These are phyloP conservation scores for Macquaria australasica DNA, from an alignment of 2,113 vertebrate species.

Conservation along the genomic window DNA sequence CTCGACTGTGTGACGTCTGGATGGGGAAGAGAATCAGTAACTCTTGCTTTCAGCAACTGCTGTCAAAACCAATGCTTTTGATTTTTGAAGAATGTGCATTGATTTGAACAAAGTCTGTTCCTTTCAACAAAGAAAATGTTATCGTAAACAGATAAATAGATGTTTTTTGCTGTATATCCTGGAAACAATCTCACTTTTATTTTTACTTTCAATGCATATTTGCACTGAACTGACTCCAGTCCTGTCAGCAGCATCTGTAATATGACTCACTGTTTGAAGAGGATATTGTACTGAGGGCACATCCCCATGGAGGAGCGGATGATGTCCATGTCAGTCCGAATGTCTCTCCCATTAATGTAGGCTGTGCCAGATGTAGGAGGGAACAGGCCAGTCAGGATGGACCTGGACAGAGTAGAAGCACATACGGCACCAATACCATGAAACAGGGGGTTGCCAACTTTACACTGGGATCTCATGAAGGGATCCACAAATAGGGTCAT, in stretches of 20 bases:
- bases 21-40: neutral
- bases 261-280: slow-evolving; percentile 85
- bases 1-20: neutral
- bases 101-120: neutral
- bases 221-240: neutral
- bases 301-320: slow-evolving; percentile 89
- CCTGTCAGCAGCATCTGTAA: neutral
- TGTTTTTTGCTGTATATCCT: neutral
- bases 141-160: neutral
- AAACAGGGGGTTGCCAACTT: neutral
- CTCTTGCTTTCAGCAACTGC: neutral
- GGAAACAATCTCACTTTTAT: neutral
- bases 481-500: neutral
- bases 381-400: slow-evolving; percentile 89
- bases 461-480: neutral
- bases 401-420: slow-evolving; percentile 79
- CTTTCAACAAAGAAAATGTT: neutral
- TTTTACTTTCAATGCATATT: neutral
- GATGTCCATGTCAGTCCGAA: slow-evolving; percentile 84
- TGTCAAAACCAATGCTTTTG: neutral
- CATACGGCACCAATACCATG: neutral
- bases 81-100: neutral
- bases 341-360: slow-evolving; percentile 87
- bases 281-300: slow-evolving; percentile 90
- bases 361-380: slow-evolving; percentile 90